Percentiles rank a stretch among this genome's conserved stretches.
Conservation (phyloP, 2,888 invertebrate species). For the Amiota minor region DNA sequence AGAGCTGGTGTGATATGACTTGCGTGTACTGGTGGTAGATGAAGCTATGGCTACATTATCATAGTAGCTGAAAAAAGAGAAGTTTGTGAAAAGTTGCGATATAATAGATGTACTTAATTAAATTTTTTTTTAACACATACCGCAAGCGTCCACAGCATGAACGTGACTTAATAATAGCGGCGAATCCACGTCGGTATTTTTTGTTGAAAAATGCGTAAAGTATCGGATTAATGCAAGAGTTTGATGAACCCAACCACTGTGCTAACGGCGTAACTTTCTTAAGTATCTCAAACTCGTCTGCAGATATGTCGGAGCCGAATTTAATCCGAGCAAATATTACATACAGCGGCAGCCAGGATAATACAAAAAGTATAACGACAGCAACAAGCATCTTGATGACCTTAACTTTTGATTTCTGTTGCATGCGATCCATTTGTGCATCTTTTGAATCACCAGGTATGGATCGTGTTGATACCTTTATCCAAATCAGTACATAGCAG, state of each 20-base stretch:
- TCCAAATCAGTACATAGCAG: constrained; percentile 94
- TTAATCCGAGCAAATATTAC: constrained; percentile 91
- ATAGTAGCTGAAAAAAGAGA: constrained; percentile 77
- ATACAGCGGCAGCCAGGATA: constrained; percentile 95
- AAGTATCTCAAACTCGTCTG: constrained; percentile 86
- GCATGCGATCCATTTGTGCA: constrained; percentile 92
- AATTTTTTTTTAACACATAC: constrained; percentile 45
- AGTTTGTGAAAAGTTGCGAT: neutral
- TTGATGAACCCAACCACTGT: constrained; percentile 93
- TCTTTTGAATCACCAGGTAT: constrained; percentile 94
- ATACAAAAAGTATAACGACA: constrained; percentile 92
- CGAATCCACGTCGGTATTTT: constrained; percentile 92
- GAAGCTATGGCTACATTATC: constrained; percentile 90
- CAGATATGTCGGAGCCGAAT: constrained; percentile 81
- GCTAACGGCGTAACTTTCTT: constrained; percentile 89
- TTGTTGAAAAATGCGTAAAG: constrained; percentile 96
- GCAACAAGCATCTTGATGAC: constrained; percentile 95
- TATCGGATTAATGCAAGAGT: constrained; percentile 96
- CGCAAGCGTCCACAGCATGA: constrained; percentile 89
- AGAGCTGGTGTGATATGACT: constrained; percentile 83
- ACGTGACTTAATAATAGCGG: constrained; percentile 88
- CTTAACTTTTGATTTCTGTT: constrained; percentile 94
- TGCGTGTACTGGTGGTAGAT: constrained; percentile 87
- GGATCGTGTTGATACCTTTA: constrained; percentile 89
- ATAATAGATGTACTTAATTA: neutral